These are phyloP conservation scores for Potamilus streckersoni DNA, from an alignment of 1,140 invertebrate genomes.

Conservation along the genomic window DNA sequence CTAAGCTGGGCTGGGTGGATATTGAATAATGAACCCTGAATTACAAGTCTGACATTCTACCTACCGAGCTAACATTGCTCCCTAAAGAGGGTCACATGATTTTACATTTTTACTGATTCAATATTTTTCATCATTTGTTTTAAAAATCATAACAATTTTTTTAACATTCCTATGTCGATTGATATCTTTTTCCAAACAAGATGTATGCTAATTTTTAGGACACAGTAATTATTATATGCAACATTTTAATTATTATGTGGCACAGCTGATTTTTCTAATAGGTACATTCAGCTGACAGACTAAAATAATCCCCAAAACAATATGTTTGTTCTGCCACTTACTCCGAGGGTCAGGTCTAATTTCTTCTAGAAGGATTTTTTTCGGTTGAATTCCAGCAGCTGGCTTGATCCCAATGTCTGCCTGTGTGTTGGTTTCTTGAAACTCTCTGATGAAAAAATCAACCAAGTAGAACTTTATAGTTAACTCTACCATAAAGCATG, in stretches of 20 bases:
- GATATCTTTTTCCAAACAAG: not conserved
- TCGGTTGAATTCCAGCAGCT: constrained; percentile 57
- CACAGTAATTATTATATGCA: too few relatives aligned
- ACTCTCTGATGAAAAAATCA: constrained; percentile 49
- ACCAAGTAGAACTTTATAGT: not conserved
- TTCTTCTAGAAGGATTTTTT: constrained; percentile 52
- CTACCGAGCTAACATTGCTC: too few relatives aligned
- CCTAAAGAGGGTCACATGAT: too few relatives aligned
- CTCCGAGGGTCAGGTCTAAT: constrained; percentile 58
- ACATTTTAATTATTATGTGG: not conserved
- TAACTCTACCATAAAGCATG: not conserved
- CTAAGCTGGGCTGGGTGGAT: too few relatives aligned
- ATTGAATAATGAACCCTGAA: too few relatives aligned
- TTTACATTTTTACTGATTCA: too few relatives aligned
- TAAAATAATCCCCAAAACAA: not conserved
- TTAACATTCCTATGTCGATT: not conserved
- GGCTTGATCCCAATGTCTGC: constrained; percentile 63
- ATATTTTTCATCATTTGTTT: too few relatives aligned
- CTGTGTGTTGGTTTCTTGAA: constrained; percentile 53
- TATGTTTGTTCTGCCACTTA: constrained; percentile 35
- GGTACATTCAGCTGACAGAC: not conserved
- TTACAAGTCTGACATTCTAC: too few relatives aligned
- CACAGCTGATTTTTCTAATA: not conserved
- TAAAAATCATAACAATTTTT: too few relatives aligned
- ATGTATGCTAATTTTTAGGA: not conserved